Evolutionary conservation across 2,797 vertebrate genomes (phyloP), one percentile per base, ranked within the genome.

Genomic region (Artibeus jamaicensis): DNA sequence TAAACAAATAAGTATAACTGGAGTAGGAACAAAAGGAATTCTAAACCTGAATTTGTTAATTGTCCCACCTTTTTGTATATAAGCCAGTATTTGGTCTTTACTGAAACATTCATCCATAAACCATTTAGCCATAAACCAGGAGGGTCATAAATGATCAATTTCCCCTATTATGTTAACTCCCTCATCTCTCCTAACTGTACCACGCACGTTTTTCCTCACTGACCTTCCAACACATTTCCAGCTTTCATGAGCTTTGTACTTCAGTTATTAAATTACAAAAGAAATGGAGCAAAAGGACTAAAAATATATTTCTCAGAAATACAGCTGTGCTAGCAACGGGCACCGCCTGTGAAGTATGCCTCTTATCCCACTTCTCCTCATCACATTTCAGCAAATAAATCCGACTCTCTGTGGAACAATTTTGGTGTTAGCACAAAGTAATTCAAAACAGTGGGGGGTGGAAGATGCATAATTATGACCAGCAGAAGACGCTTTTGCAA

Each of bases 351-450:
- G 85, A 89, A 97, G 55, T 91, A 22, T 95, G 94, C 97, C 97
- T 97, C 65, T 97, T 32, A 70, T 71, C 59, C 83, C 32, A 71
- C 44, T 97, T 91, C 10, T 96, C 12, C n/a, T 96, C 29, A 39
- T 96, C 96, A 97, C 92, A 95, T 96, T 97, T 76, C 29, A 83
- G 87, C 68, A 97, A 97, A 98, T 97, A 97, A 97, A 97, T 98
- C 86, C 22, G 12, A 9, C 37, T 97, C 59, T 97, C 89, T 42
- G 62, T 74, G 92, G 93, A 94, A 83, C 94, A 68, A 95, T 97
- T 97, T 97, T 87, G 96, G 77, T 95, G 71, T 86, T 95, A 97
- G 68, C 74, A 95, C 32, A 39, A 87, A 98, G 95, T 91, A 97
- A 97, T 83, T 96, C 93, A 44, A 97, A 97, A 93, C 96, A 65